Evolutionary conservation across 1,140 invertebrate species (phyloP).

Genomic region (Asbolus verrucosus): DNA sequence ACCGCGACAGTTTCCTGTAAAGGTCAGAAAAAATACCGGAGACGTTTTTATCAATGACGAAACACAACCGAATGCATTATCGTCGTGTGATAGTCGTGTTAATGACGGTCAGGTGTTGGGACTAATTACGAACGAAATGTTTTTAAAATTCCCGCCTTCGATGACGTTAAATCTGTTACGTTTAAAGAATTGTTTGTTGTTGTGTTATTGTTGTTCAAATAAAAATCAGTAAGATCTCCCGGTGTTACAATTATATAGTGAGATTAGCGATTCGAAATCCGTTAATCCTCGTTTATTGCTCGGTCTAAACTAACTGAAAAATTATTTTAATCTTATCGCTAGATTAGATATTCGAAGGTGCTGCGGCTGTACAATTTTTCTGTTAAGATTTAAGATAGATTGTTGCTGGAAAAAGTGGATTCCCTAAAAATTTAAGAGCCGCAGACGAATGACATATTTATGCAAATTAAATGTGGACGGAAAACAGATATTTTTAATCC

Average conservation of each 20-base stretch:
- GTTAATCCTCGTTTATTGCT: slow-evolving; percentile 19
- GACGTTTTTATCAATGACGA: background rate
- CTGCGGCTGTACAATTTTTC: slow-evolving; percentile 2
- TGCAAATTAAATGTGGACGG: slow-evolving; percentile 18
- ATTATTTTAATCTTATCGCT: slow-evolving; percentile 35
- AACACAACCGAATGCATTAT: background rate
- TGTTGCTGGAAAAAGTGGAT: background rate
- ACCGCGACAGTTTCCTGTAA: background rate
- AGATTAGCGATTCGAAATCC: slow-evolving; percentile 27
- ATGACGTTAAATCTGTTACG: slow-evolving; percentile 7
- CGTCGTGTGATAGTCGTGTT: background rate
- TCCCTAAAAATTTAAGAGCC: slow-evolving; percentile 22
- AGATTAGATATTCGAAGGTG: slow-evolving; percentile 20
- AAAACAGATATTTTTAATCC: slow-evolving; percentile 18
- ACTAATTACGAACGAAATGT: background rate
- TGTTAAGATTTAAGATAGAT: slow-evolving; percentile 5
- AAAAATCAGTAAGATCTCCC: slow-evolving; percentile 32
- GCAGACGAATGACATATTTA: slow-evolving; percentile 29
- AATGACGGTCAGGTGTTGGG: background rate
- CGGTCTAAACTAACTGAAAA: slow-evolving; percentile 32
- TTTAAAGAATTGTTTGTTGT: slow-evolving; percentile 17
- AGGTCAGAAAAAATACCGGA: background rate
- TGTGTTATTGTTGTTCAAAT: slow-evolving; percentile 32
- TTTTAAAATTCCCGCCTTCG: slow-evolving; percentile 3
- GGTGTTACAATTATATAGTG: slow-evolving; percentile 30